These are phyloP conservation scores for Atopsyche davidsoni DNA, from an alignment of 1,140 invertebrate species.

Conservation along the genomic window DNA sequence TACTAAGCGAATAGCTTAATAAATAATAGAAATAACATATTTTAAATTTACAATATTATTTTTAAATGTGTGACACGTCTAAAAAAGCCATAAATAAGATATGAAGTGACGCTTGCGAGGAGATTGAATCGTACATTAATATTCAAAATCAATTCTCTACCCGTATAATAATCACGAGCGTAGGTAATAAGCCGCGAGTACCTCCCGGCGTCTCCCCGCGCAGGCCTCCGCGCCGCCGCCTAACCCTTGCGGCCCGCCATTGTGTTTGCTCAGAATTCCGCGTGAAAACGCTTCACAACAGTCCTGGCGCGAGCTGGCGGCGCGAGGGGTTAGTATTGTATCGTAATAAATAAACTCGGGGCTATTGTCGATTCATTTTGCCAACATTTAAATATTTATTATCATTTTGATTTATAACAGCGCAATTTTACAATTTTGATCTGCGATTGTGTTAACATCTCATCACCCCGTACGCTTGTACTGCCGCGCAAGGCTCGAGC, in stretches of 20 bases:
- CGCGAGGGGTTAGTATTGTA: neutral
- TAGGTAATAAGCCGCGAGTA: constrained; percentile 11
- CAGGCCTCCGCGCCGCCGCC: neutral
- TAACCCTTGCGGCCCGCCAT: neutral
- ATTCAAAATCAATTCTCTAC: constrained; percentile 29
- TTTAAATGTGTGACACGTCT: too few relatives aligned
- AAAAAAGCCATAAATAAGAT: constrained; percentile 1
- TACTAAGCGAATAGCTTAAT: too few relatives aligned
- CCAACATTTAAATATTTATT: too few relatives aligned
- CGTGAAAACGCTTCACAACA: constrained; percentile 17
- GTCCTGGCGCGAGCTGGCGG: neutral
- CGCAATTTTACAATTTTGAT: too few relatives aligned
- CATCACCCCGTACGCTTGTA: too few relatives aligned
- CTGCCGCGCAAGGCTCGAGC: too few relatives aligned
- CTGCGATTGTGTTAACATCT: too few relatives aligned
- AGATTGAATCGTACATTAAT: constrained; percentile 19
- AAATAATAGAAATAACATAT: too few relatives aligned
- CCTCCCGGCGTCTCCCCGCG: neutral
- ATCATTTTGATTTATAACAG: too few relatives aligned
- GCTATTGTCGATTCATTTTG: too few relatives aligned
- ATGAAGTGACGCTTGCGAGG: constrained; percentile 3
- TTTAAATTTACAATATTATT: too few relatives aligned
- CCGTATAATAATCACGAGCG: constrained; percentile 26
- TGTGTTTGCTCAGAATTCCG: constrained; percentile 2
- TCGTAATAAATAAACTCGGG: too few relatives aligned